These are phyloP conservation scores for Nemurella pictetii DNA, from an alignment of 2,888 invertebrate genomes.

Conservation along the genomic window DNA sequence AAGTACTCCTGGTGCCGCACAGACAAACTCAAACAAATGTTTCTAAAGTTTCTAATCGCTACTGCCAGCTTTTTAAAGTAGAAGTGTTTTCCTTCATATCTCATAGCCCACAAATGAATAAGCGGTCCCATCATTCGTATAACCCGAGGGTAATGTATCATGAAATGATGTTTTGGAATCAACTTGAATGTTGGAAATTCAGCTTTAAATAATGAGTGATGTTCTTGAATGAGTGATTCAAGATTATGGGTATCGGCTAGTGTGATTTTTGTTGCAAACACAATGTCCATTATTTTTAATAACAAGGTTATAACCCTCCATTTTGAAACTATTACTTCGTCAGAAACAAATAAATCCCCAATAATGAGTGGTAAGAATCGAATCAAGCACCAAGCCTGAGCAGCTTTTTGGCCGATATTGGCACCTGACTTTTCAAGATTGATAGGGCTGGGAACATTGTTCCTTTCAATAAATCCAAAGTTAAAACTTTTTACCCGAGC, in stretches of 20 bases:
- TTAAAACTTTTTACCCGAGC: conserved; percentile 32
- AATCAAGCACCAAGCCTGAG: conserved; percentile 40
- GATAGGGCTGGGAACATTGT: conserved; percentile 20
- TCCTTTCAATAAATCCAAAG: conserved; percentile 37
- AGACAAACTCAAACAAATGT: no score
- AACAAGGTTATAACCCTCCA: no score
- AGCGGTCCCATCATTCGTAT: conserved; percentile 37
- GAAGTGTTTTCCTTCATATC: conserved; percentile 40
- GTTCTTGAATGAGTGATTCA: conserved; percentile 18
- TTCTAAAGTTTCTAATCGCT: no score
- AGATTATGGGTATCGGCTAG: no score
- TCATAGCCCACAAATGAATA: conserved; percentile 34
- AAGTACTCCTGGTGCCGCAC: no score
- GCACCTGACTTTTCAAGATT: neutral
- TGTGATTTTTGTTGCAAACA: no score
- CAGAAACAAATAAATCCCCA: no score
- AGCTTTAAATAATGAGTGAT: conserved; percentile 34
- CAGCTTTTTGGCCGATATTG: conserved; percentile 41
- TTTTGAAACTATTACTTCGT: no score
- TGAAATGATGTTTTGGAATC: conserved; percentile 39
- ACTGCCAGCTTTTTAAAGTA: conserved; percentile 37
- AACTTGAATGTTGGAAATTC: conserved; percentile 33
- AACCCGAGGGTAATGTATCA: conserved; percentile 37
- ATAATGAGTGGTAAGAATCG: conserved; percentile 32
- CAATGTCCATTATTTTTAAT: no score